Evolutionary conservation across 2,797 vertebrate species (phyloP).

Genomic region (Enteromius paludinosus): DNA sequence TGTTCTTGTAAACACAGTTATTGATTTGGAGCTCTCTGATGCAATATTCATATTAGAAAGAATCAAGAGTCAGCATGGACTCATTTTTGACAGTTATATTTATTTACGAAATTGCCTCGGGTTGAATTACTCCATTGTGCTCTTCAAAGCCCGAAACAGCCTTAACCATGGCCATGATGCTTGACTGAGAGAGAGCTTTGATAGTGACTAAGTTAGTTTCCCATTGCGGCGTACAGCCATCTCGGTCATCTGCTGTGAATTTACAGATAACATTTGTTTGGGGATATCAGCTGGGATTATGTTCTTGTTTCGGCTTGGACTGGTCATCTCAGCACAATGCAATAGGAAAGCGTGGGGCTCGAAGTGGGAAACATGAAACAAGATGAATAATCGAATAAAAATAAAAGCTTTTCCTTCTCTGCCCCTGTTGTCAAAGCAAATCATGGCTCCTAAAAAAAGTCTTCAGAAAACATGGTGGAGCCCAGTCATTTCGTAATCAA

Average conservation of each 20-base stretch:
- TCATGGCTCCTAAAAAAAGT: conserved; percentile 62
- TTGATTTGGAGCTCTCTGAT: conserved; percentile 17
- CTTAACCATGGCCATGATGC: conserved; percentile 20
- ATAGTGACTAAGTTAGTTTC: conserved; percentile 49
- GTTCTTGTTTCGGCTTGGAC: conserved; percentile 57
- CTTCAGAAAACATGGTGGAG: conserved; percentile 57
- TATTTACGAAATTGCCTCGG: conserved; percentile 24
- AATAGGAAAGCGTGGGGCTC: conserved; percentile 56
- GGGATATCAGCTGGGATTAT: conserved; percentile 57
- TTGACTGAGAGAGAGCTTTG: conserved; percentile 42
- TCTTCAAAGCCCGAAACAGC: conserved; percentile 35
- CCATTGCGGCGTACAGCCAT: conserved; percentile 18
- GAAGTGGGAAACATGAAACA: conserved; percentile 64
- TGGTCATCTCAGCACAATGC: conserved; percentile 53
- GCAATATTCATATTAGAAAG: conserved; percentile 24
- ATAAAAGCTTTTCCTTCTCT: conserved; percentile 66
- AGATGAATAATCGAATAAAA: conserved; percentile 74
- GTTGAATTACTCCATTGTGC: conserved; percentile 29
- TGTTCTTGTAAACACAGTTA: conserved; percentile 10
- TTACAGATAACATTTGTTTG: conserved; percentile 65
- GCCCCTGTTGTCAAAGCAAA: conserved; percentile 71
- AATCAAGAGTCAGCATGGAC: conserved; percentile 14
- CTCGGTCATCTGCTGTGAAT: conserved; percentile 56
- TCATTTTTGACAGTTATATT: conserved; percentile 38
- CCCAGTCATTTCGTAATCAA: conserved; percentile 67